Conservation (phyloP, 2,888 invertebrate genomes). For the Drosophila conformis region DNA sequence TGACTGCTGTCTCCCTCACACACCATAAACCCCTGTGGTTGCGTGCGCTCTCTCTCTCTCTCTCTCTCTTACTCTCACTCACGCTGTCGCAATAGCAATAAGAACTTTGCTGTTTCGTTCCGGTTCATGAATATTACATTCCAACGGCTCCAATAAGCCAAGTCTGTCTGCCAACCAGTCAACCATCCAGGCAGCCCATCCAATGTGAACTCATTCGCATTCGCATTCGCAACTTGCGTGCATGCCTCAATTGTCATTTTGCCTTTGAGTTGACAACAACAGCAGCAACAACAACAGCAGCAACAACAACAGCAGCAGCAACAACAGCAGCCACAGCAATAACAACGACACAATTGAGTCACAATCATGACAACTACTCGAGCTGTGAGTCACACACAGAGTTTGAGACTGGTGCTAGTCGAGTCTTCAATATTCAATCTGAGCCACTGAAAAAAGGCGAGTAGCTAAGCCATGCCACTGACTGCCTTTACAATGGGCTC, state of each 20-base stretch:
- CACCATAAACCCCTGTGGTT: conserved; percentile 6
- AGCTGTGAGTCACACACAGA: conserved; percentile 18
- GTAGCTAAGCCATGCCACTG: conserved; percentile 45
- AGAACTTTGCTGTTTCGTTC: conserved; percentile 44
- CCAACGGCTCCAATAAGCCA: conserved; percentile 51
- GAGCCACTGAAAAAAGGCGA: conserved; percentile 20
- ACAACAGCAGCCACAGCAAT: conserved; percentile 28
- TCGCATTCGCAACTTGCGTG: conserved; percentile 64
- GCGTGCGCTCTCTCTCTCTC: conserved; percentile 17
- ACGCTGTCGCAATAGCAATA: conserved; percentile 7
- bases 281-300: conserved; percentile 22
- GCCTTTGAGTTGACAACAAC: conserved; percentile 57
- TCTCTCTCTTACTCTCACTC: neutral
- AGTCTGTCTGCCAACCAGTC: conserved; percentile 39
- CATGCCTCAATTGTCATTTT: conserved; percentile 53
- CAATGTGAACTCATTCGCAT: conserved; percentile 50
- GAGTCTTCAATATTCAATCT: conserved; percentile 24
- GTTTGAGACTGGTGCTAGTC: conserved; percentile 25
- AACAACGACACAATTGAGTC: conserved; percentile 74
- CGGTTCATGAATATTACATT: conserved; percentile 66
- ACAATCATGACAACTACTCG: conserved; percentile 75
- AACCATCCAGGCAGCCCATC: conserved; percentile 36
- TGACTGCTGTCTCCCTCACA: conserved; percentile 24
- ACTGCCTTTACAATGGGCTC: conserved; percentile 68
- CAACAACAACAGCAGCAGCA: conserved; percentile 21